These are phyloP conservation scores for Platerodrilus igneus DNA, from an alignment of 2,888 invertebrate genomes.

Conservation along the genomic window DNA sequence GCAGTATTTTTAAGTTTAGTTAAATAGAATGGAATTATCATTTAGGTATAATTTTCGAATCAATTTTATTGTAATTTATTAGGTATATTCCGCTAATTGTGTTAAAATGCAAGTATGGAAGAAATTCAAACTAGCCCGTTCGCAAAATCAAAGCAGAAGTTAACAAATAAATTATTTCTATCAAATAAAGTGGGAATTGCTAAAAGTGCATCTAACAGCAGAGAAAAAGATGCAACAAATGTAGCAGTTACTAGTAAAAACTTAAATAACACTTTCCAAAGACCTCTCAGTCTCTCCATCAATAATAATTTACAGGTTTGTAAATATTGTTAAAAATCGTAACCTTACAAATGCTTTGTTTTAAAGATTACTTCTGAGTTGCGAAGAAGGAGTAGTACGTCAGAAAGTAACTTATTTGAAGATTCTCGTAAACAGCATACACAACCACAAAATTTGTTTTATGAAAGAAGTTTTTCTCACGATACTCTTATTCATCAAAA, in stretches of 20 bases:
- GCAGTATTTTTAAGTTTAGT: no score
- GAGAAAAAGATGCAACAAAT: conserved; percentile 30
- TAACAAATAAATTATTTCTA: conserved; percentile 40
- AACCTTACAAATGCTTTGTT: not conserved
- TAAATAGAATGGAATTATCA: no score
- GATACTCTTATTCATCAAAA: conserved; percentile 42
- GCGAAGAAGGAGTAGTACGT: conserved; percentile 42
- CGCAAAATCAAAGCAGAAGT: conserved; percentile 38
- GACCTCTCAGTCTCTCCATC: conserved; percentile 44
- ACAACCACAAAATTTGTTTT: conserved; percentile 32
- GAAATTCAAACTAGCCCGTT: conserved; percentile 30
- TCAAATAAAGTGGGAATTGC: conserved; percentile 39
- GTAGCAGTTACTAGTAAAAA: conserved; percentile 29
- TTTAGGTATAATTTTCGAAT: no score
- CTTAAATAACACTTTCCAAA: conserved; percentile 36
- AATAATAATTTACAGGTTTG: conserved; percentile 13
- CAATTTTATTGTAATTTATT: no score
- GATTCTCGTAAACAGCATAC: conserved; percentile 17
- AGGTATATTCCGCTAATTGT: no score
- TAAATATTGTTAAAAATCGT: not conserved
- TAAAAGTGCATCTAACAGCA: conserved; percentile 19
- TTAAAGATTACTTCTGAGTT: conserved; percentile 27
- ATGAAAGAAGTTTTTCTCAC: conserved; percentile 43
- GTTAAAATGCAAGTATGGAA: conserved; percentile 38
- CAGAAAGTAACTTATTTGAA: conserved; percentile 39